phyloP scores from a whole-genome alignment of 2,888 invertebrate genomes.

The Protodeltote pygarga region DNA sequence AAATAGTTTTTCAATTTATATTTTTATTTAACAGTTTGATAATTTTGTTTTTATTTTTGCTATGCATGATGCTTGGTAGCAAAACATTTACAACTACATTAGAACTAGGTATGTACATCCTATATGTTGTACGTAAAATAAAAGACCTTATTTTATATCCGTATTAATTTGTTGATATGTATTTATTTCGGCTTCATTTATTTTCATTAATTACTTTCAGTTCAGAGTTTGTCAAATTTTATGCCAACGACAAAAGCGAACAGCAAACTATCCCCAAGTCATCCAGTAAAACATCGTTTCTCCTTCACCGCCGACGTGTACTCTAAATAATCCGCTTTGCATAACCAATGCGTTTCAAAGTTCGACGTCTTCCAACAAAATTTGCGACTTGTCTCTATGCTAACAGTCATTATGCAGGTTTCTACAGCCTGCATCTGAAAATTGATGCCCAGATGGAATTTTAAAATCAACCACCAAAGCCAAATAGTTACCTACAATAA shows the following conservation, averaged over 20 bases:
- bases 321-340: conserved; percentile 61
- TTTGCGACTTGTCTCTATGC: conserved; percentile 27
- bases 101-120: too few relatives aligned
- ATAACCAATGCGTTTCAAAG: conserved; percentile 57
- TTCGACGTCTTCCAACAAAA: conserved; percentile 40
- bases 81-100: too few relatives aligned
- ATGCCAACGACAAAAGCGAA: conserved; percentile 1
- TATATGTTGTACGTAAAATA: too few relatives aligned
- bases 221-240: conserved; percentile 6
- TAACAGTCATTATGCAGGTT: conserved; percentile 33
- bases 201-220: too few relatives aligned
- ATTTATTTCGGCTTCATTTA: too few relatives aligned
- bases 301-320: conserved; percentile 31
- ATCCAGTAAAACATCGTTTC: conserved; percentile 38
- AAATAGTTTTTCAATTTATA: too few relatives aligned
- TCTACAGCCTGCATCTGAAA: conserved; percentile 17
- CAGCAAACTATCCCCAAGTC: conserved; percentile 32
- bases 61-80: too few relatives aligned
- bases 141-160: too few relatives aligned
- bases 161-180: too few relatives aligned
- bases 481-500: not conserved
- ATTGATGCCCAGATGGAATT: conserved; percentile 3
- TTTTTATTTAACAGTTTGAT: too few relatives aligned
- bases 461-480: not conserved
- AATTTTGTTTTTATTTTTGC: too few relatives aligned